A percentile compares a stretch with the other conserved stretches of the same genome.
These are phyloP conservation scores for Ctenoplectra terminalis DNA, from an alignment of 1,140 invertebrate genomes.

Conservation along the genomic window DNA sequence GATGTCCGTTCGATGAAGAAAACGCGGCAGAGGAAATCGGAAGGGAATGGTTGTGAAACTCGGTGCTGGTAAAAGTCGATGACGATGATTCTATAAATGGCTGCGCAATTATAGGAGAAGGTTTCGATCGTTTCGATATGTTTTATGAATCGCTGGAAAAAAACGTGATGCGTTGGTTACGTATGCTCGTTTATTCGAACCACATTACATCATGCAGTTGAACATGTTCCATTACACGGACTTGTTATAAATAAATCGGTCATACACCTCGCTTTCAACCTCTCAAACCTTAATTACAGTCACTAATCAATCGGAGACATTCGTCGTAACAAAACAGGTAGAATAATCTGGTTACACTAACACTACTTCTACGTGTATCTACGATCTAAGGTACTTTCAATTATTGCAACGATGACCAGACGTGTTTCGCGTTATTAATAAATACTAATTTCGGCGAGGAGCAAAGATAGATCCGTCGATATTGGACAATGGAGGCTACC, in stretches of 20 bases:
- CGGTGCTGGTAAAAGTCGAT: neutral
- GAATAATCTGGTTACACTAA: neutral
- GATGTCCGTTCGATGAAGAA: neutral
- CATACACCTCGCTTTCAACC: neutral
- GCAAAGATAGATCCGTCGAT: constrained; percentile 20
- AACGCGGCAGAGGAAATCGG: neutral
- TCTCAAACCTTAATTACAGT: neutral
- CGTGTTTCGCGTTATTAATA: neutral
- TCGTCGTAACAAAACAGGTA: neutral
- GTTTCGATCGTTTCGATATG: neutral
- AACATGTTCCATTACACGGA: neutral
- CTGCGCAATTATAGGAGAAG: neutral
- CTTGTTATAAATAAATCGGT: constrained; percentile 15
- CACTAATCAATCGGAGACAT: neutral
- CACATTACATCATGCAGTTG: constrained; percentile 24
- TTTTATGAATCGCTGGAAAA: neutral
- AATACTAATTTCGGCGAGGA: neutral
- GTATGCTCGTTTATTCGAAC: constrained; percentile 23
- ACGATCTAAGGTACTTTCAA: neutral
- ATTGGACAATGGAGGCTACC: neutral
- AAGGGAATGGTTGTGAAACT: neutral
- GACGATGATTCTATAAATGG: neutral
- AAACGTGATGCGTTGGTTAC: neutral
- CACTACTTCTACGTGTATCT: neutral
- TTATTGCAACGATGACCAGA: neutral